A percentile compares a stretch with the other conserved stretches of the same genome.
These are phyloP conservation scores for Augochlora pura DNA, from an alignment of 1,140 invertebrate genomes.

Conservation along the genomic window DNA sequence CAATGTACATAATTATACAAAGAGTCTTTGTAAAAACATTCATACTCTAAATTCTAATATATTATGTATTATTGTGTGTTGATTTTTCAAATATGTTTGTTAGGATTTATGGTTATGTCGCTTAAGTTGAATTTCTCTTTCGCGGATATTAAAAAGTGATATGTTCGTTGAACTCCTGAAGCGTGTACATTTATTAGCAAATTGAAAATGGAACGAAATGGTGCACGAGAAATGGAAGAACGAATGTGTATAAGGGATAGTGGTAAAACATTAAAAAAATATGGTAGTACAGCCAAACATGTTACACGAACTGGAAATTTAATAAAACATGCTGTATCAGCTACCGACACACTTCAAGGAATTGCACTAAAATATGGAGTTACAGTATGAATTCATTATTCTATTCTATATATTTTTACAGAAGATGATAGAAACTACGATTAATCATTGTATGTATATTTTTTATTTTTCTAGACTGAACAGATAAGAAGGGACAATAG, in stretches of 20 bases:
- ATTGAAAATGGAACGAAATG: conserved; percentile 68
- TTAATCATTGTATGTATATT: background rate
- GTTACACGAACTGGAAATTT: conserved; percentile 84
- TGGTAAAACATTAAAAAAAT: conserved; percentile 91
- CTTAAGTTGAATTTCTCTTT: conserved; percentile 2
- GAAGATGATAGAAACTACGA: background rate
- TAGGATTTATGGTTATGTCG: conserved; percentile 51
- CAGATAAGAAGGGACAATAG: conserved; percentile 93
- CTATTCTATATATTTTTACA: conserved; percentile 18
- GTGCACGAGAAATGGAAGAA: conserved; percentile 89
- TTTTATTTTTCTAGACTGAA: conserved; percentile 87
- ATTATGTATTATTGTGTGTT: background rate
- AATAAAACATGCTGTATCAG: conserved; percentile 89
- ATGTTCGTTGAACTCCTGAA: conserved; percentile 30
- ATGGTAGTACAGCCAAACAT: conserved; percentile 91
- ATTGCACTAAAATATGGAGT: conserved; percentile 95
- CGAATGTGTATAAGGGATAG: conserved; percentile 91
- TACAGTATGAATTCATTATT: conserved; percentile 83
- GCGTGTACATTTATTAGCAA: conserved; percentile 10
- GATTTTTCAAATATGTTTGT: conserved; percentile 11
- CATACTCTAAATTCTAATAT: background rate
- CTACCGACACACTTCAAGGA: conserved; percentile 94
- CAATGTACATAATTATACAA: conserved; percentile 1
- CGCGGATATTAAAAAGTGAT: conserved; percentile 7
- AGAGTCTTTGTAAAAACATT: background rate